Base-by-base conservation (phyloP, 2,797 vertebrate species). In the Agapornis canus region DNA sequence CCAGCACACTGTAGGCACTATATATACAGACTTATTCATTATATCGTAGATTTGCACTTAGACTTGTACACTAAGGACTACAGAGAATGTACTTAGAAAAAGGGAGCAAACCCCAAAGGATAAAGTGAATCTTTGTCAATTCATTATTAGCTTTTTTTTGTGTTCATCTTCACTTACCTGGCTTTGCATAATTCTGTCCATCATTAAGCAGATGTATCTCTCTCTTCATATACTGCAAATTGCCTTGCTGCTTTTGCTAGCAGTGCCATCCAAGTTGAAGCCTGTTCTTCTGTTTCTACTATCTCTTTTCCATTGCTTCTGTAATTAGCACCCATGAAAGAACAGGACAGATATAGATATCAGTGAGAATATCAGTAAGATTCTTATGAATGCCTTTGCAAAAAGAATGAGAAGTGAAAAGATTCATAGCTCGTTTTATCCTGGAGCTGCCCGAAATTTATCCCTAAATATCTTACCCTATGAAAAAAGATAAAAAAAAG, bases 241-340 rank as follows among this genome's bases (percentile, higher is more conserved):
- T 90, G 43, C 45, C 60, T 93, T 89, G 56, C 66, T 82, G 14
- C 43, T 91, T 91, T 70, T 89, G 78, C 71, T 81, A 95, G 71
- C 43, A 79, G 37, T 60, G 48, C 29, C 52, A 80, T 86, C 83
- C 77, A 92, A 89, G 71, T 45, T 89, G 90, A 77, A 79, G 82
- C 31, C 35, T 79, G 49, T 84, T 94, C 75, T 82, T 89, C 83
- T 82, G 26, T 52, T 93, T 79, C 43, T 42, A 49, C 51, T 77
- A 22, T 66, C 69, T 76, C 66, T 90, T 92, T 84, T 79, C 51
- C 51, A 86, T 60, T 8, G 2, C 27, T 84, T 90, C 73, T 81
- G 32, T 72, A 94, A 94, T 91, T 94, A 94, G 88, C 85, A 83
- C 47, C 39, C 61, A 6, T 42, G 77, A 84, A 95, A 90, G 57